phyloP scores from a whole-genome alignment of 2,888 invertebrate species.

The Hirtodrosophila confusa region DNA sequence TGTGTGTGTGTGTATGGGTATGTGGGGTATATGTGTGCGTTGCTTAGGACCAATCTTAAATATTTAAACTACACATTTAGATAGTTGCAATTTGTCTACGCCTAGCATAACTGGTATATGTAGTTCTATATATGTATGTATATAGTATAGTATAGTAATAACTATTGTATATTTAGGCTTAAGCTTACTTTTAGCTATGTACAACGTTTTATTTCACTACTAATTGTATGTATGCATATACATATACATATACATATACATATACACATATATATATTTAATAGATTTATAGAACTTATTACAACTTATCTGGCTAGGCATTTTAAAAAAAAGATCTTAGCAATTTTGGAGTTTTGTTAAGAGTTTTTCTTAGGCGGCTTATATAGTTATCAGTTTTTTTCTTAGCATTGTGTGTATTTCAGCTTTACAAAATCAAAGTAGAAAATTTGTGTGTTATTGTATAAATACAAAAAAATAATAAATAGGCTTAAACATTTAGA shows the following conservation, averaged over 20 bases:
- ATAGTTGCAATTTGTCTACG: slow-evolving; percentile 72
- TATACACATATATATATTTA: slow-evolving; percentile 16
- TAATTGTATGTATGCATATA: slow-evolving; percentile 25
- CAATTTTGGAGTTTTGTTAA: slow-evolving; percentile 54
- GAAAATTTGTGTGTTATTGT: slow-evolving; percentile 59
- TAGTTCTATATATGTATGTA: slow-evolving; percentile 35
- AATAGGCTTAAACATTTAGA: slow-evolving; percentile 72
- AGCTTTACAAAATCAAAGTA: slow-evolving; percentile 63
- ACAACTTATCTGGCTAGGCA: slow-evolving; percentile 34
- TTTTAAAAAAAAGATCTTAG: slow-evolving; percentile 56
- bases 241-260: slow-evolving; percentile 19
- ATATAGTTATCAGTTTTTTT: slow-evolving; percentile 57
- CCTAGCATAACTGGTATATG: slow-evolving; percentile 78
- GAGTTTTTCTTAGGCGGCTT: slow-evolving; percentile 39
- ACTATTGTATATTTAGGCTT: slow-evolving; percentile 37
- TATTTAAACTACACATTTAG: slow-evolving; percentile 54
- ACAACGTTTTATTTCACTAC: slow-evolving; percentile 63
- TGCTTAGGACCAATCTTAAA: slow-evolving; percentile 40
- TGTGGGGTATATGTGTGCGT: no score
- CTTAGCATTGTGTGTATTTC: slow-evolving; percentile 36
- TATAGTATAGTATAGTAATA: slow-evolving; percentile 38
- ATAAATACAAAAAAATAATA: slow-evolving; percentile 71
- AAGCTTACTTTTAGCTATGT: slow-evolving; percentile 51
- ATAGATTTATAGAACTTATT: slow-evolving; percentile 27
- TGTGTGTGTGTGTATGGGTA: slow-evolving; percentile 20